Percentiles rank a stretch among this genome's conserved stretches.
phyloP scores from a whole-genome alignment of 2,797 vertebrate genomes.

The Melopsittacus undulatus region DNA sequence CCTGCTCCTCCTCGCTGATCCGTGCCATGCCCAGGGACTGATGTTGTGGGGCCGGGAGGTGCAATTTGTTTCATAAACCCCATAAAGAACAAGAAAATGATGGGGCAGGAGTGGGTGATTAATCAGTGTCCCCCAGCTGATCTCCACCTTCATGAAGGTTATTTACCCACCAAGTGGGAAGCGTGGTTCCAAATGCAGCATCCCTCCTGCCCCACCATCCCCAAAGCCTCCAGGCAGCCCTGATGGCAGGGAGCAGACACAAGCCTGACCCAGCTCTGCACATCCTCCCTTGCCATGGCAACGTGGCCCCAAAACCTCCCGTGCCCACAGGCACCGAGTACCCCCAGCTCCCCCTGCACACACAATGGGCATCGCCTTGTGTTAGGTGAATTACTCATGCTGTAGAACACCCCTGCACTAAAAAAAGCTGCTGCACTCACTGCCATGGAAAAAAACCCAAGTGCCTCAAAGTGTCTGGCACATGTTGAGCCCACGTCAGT shows the following conservation, averaged over 20 bases:
- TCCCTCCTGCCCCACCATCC: neutral
- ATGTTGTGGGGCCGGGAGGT: neutral
- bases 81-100: constrained; percentile 57
- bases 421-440: constrained; percentile 51
- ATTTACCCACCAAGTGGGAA: constrained; percentile 74
- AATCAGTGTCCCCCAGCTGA: constrained; percentile 61
- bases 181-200: constrained; percentile 65
- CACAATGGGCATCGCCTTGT: constrained; percentile 22
- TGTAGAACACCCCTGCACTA: constrained; percentile 51
- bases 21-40: fast-evolving
- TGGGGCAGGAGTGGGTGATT: constrained; percentile 65
- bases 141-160: constrained; percentile 76
- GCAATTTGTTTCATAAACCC: constrained; percentile 66
- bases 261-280: neutral
- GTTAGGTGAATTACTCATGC: constrained; percentile 73
- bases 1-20: neutral
- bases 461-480: constrained; percentile 10
- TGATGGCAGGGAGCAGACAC: neutral
- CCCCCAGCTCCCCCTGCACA: neutral
- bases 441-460: constrained; percentile 60
- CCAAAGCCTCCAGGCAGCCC: neutral
- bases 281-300: neutral
- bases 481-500: neutral
- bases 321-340: neutral
- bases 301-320: neutral